Conservation (phyloP, 2,113 vertebrate species). For the Penelope pileata region DNA sequence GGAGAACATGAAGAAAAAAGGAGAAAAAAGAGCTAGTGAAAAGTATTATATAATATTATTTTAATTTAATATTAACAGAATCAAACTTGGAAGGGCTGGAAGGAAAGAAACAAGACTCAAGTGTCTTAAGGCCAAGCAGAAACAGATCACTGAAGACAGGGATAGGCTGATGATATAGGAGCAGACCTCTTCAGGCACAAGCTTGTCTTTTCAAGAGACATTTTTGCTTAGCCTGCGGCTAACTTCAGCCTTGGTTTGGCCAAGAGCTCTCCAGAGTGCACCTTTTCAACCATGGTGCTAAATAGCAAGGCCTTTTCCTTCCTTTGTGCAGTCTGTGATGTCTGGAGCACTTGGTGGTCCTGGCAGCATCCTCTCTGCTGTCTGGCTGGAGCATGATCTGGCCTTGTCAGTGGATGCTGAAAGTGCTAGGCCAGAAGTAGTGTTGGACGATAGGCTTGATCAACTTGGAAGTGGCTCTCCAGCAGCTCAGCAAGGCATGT, state of each 20-base stretch:
- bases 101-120: not conserved
- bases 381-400: not conserved
- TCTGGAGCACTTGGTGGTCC: not conserved
- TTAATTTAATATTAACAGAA: not conserved
- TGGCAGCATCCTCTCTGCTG: not conserved
- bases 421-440: not conserved
- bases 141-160: not conserved
- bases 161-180: not conserved
- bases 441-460: not conserved
- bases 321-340: not conserved
- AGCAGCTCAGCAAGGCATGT: not conserved
- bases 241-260: not conserved
- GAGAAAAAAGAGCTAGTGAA: not conserved
- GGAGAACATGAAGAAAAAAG: not conserved
- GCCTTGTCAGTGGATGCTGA: not conserved
- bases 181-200: not conserved
- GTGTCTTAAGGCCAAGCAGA: not conserved
- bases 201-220: not conserved
- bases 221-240: not conserved
- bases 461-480: not conserved
- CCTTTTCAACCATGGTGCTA: not conserved
- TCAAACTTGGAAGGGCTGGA: not conserved
- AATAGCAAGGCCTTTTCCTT: not conserved
- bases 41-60: not conserved
- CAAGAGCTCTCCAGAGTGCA: not conserved